Percentiles rank a stretch among this genome's conserved stretches.
Conservation (phyloP, 2,888 invertebrate genomes). For the Aspidapion aeneum region DNA sequence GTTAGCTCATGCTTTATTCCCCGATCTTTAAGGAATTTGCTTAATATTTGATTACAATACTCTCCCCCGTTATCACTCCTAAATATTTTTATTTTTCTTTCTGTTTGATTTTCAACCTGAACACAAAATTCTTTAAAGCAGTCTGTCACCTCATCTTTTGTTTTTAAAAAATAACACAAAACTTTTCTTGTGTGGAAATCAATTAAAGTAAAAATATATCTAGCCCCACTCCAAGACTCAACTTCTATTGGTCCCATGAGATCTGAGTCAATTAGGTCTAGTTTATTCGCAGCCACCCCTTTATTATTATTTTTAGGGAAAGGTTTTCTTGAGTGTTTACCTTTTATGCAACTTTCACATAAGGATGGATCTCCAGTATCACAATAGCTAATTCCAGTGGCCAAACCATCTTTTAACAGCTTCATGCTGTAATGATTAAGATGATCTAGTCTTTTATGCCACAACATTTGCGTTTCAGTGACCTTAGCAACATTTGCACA, state of each 20-base stretch:
- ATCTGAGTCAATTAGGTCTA: constrained; percentile 24
- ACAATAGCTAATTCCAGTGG: constrained; percentile 19
- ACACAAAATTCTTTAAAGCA: constrained; percentile 15
- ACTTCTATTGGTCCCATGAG: constrained; percentile 20
- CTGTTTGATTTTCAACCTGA: constrained; percentile 16
- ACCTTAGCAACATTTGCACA: constrained; percentile 14
- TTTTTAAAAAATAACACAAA: constrained; percentile 21
- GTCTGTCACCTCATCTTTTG: constrained; percentile 21
- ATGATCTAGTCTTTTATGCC: constrained; percentile 21
- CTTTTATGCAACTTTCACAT: constrained; percentile 17
- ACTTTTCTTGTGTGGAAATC: constrained; percentile 22
- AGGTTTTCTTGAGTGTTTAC: constrained; percentile 2
- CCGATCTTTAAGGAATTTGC: constrained; percentile 11
- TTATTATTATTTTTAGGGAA: constrained; percentile 28
- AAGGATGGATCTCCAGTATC: constrained; percentile 11
- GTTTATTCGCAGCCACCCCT: constrained; percentile 29
- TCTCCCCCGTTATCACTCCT: constrained; percentile 18
- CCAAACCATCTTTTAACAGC: constrained; percentile 22
- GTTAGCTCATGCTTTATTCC: too few relatives aligned
- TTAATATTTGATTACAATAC: constrained; percentile 13
- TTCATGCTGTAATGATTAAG: constrained; percentile 24
- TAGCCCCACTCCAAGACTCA: constrained; percentile 17
- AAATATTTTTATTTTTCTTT: constrained; percentile 14
- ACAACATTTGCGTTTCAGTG: constrained; percentile 15
- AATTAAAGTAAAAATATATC: constrained; percentile 18